phyloP scores from a whole-genome alignment of 2,888 invertebrate species.

The Pyrocoelia pectoralis region DNA sequence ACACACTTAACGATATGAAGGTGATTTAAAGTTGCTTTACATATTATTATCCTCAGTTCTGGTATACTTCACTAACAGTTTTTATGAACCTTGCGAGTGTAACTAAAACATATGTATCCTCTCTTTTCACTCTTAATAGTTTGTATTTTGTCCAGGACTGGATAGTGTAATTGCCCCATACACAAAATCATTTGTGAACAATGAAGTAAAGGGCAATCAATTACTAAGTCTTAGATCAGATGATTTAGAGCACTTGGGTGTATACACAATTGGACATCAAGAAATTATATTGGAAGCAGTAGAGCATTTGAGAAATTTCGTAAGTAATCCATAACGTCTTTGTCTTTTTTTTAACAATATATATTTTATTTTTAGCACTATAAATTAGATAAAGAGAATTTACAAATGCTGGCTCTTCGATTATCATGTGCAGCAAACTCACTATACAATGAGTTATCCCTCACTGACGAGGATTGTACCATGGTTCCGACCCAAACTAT shows the following conservation, averaged over 20 bases:
- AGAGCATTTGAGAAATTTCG: conserved; percentile 88
- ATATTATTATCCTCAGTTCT: too few species aligned
- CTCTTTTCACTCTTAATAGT: too few species aligned
- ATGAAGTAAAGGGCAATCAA: conserved; percentile 82
- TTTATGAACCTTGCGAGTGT: too few species aligned
- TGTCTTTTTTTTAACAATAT: conserved; percentile 32
- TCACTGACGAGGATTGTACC: conserved; percentile 60
- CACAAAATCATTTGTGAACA: conserved; percentile 80
- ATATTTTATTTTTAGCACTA: conserved; percentile 74
- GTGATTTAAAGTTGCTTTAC: too few species aligned
- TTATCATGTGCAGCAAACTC: conserved; percentile 85
- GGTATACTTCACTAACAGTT: too few species aligned
- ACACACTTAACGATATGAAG: too few species aligned
- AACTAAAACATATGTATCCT: too few species aligned
- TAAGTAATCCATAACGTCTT: conserved; percentile 60
- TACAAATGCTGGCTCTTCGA: conserved; percentile 87
- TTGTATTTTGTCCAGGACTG: conserved; percentile 74
- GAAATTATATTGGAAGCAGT: conserved; percentile 93
- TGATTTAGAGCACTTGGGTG: conserved; percentile 87
- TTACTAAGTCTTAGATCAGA: conserved; percentile 86
- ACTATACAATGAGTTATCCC: conserved; percentile 73
- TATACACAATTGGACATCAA: conserved; percentile 90
- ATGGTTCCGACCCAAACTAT: conserved; percentile 81
- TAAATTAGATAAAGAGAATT: conserved; percentile 89
- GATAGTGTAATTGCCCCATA: conserved; percentile 83